Conservation (phyloP, 2,113 vertebrate genomes). For the Nicator chloris region DNA sequence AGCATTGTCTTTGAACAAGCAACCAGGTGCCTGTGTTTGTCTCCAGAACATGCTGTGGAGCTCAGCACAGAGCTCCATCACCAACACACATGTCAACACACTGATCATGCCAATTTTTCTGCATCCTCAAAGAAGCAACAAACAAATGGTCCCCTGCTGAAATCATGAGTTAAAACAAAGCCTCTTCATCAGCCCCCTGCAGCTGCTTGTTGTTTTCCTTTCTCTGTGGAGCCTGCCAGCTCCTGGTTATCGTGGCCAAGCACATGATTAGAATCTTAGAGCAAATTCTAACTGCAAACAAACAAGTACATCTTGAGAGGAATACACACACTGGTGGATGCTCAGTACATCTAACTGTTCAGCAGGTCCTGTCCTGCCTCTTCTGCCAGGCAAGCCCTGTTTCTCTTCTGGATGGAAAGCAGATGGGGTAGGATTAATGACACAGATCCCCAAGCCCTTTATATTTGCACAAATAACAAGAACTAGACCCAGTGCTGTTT, state of each 20-base stretch:
- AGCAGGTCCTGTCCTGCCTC: not conserved
- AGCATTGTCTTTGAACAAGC: not conserved
- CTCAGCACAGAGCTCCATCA: not conserved
- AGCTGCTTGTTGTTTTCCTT: conserved; percentile 55
- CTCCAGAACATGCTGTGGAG: not conserved
- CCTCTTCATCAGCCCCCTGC: conserved; percentile 53
- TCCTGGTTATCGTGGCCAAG: conserved; percentile 38
- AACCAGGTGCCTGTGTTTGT: not conserved
- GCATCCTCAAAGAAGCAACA: not conserved
- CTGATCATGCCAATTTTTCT: not conserved
- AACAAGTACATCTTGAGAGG: conserved; percentile 8
- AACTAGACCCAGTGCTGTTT: not conserved
- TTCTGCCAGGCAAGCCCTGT: not conserved
- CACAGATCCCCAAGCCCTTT: not conserved
- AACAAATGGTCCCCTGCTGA: conserved; percentile 23
- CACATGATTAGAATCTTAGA: conserved; percentile 29
- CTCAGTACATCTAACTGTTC: not conserved
- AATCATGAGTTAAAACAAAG: conserved; percentile 46
- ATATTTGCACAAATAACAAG: not conserved
- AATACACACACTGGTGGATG: not conserved
- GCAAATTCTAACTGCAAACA: conserved; percentile 30
- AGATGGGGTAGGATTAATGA: not conserved
- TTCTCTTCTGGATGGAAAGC: not conserved
- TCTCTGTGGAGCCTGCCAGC: conserved; percentile 17
- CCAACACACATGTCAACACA: not conserved